Percentiles rank a stretch among this genome's conserved stretches.
Conservation (phyloP, 2,888 invertebrate species). For the Pterostichus madidus region DNA sequence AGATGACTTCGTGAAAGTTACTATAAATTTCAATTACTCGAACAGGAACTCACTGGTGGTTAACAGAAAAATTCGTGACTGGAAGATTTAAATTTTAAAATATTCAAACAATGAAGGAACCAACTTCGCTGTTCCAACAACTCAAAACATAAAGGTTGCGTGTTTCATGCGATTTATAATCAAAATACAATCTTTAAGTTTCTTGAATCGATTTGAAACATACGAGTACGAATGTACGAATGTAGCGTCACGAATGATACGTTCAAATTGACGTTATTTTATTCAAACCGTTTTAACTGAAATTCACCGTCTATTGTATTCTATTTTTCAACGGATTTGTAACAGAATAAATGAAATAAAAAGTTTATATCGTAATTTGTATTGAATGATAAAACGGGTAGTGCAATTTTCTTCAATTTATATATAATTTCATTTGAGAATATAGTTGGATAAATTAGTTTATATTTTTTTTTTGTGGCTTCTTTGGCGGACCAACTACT, state of each 20-base stretch:
- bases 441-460: too few species aligned
- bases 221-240: too few species aligned
- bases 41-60: not conserved
- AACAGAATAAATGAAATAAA: too few species aligned
- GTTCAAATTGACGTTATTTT: too few species aligned
- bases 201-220: not conserved
- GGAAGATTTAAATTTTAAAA: conserved; percentile 25
- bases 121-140: not conserved
- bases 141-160: conserved; percentile 11
- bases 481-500: too few species aligned
- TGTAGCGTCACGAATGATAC: not conserved
- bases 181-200: conserved; percentile 43
- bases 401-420: too few species aligned
- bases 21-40: not conserved
- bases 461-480: too few species aligned
- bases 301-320: too few species aligned
- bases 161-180: conserved; percentile 38
- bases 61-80: conserved; percentile 5
- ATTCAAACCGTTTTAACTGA: not conserved
- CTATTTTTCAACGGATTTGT: too few species aligned
- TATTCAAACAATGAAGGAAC: conserved; percentile 26
- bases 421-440: too few species aligned
- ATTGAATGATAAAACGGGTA: too few species aligned
- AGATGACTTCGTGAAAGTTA: not conserved
- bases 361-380: too few species aligned